Evolutionary conservation across 2,888 invertebrate species (phyloP).

Genomic region (Caenorhabditis afra): DNA sequence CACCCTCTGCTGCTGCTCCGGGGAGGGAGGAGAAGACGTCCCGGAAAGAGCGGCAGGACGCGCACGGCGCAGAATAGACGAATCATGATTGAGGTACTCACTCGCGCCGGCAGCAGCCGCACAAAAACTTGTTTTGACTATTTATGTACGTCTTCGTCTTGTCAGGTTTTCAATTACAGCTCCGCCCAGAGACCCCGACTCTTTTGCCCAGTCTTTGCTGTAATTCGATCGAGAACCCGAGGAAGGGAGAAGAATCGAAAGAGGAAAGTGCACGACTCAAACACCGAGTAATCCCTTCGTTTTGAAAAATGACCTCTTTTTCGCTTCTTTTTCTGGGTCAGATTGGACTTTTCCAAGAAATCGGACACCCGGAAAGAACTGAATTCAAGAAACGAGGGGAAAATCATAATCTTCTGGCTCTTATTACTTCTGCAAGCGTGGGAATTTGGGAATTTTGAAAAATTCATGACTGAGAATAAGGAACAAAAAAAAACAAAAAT

Average conservation of each 20-base stretch:
- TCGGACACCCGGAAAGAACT: constrained; percentile 23
- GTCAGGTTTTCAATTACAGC: constrained; percentile 56
- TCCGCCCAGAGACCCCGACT: constrained; percentile 16
- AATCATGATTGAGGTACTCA: constrained; percentile 59
- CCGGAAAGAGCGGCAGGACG: constrained; percentile 40
- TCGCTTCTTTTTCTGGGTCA: constrained; percentile 29
- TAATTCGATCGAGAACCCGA: constrained; percentile 27
- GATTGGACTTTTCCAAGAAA: constrained; percentile 39
- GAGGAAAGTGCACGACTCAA: constrained; percentile 20
- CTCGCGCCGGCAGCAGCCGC: constrained; percentile 20
- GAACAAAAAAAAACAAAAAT: constrained; percentile 1
- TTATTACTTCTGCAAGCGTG: constrained; percentile 24
- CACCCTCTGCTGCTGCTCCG: constrained; percentile 30
- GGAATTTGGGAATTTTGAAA: not conserved
- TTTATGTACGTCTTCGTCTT: constrained; percentile 41
- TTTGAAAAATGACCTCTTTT: constrained; percentile 36
- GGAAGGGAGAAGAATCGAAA: constrained; percentile 10
- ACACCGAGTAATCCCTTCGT: constrained; percentile 37
- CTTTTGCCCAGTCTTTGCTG: constrained; percentile 7
- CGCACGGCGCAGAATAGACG: constrained; percentile 38
- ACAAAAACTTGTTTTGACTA: constrained; percentile 55
- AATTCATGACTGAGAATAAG: not conserved
- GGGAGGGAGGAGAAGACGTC: constrained; percentile 10
- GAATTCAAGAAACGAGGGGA: constrained; percentile 3
- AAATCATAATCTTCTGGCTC: constrained; percentile 26